Percentiles rank a stretch among this genome's conserved stretches.
Conservation (phyloP, 1,140 invertebrate species). For the Zaprionus ornatus region DNA sequence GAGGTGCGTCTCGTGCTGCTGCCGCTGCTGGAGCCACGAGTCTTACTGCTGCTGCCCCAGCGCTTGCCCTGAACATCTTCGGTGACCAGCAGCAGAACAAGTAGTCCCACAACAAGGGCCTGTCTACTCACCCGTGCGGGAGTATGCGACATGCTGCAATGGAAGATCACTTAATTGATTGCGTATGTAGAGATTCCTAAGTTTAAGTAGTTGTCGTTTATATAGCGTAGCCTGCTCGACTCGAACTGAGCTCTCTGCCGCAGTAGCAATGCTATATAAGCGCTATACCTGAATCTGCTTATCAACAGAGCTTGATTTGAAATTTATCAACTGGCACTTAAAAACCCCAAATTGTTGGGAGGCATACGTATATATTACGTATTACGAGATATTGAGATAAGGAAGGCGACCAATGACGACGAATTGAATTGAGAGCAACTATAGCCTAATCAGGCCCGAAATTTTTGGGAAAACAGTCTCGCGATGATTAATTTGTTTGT, state of each 20-base stretch:
- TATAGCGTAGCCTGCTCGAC: slow-evolving; percentile 6
- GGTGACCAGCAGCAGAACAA: slow-evolving; percentile 47
- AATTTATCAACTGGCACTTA: neutral
- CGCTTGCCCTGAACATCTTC: slow-evolving; percentile 62
- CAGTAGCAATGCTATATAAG: slow-evolving; percentile 4
- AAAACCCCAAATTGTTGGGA: neutral
- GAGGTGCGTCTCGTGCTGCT: slow-evolving; percentile 28
- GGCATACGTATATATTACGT: neutral
- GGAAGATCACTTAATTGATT: slow-evolving; percentile 3
- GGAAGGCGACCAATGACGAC: neutral
- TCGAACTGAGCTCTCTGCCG: slow-evolving; percentile 23
- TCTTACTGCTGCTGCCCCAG: slow-evolving; percentile 52
- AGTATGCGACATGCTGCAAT: slow-evolving; percentile 52
- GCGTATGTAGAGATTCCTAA: neutral
- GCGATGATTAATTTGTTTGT: neutral
- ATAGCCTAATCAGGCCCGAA: neutral
- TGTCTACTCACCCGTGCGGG: slow-evolving; percentile 41
- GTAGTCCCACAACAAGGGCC: slow-evolving; percentile 36
- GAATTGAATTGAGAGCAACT: neutral
- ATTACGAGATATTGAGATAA: neutral
- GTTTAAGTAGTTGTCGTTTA: neutral
- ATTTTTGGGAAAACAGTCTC: neutral
- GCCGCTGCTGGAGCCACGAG: slow-evolving; percentile 31
- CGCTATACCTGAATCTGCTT: neutral
- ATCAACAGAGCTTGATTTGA: slow-evolving; percentile 7